These are phyloP conservation scores for Hydrozoanthus gracilis DNA, from an alignment of 92 coral and sea anemone species.

Conservation along the genomic window DNA sequence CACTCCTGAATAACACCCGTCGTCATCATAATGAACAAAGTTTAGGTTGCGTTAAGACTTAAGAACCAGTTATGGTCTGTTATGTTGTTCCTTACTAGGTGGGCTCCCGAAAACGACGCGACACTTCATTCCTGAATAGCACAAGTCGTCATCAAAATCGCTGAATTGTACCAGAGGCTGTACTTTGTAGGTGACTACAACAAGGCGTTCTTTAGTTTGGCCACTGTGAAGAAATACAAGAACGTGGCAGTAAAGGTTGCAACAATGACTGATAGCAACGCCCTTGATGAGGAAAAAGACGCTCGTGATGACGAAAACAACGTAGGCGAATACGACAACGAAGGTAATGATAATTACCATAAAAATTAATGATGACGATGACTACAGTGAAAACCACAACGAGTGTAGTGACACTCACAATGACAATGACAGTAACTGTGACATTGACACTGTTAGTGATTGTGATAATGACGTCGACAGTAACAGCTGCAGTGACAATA, in stretches of 20 bases:
- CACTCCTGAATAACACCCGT: too few species aligned
- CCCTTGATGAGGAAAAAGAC: neutral
- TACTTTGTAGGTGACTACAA: slow-evolving; percentile 27
- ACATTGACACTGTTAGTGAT: neutral
- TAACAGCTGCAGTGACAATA: neutral
- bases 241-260: neutral
- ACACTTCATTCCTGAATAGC: slow-evolving; percentile 41
- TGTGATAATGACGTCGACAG: neutral
- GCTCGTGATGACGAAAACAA: too few species aligned
- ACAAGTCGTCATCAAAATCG: slow-evolving; percentile 6
- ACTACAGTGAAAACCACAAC: too few species aligned
- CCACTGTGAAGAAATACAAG: slow-evolving; percentile 7
- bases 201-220: slow-evolving; percentile 36
- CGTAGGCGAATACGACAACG: too few species aligned
- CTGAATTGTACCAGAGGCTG: slow-evolving; percentile 15
- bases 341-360: too few species aligned
- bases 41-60: too few species aligned
- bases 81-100: neutral
- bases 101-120: neutral
- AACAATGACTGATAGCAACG: neutral
- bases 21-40: too few species aligned
- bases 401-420: too few species aligned
- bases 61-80: too few species aligned
- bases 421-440: neutral
- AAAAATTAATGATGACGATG: neutral